phyloP scores from a whole-genome alignment of 2,113 vertebrate species.

The Puma concolor region DNA sequence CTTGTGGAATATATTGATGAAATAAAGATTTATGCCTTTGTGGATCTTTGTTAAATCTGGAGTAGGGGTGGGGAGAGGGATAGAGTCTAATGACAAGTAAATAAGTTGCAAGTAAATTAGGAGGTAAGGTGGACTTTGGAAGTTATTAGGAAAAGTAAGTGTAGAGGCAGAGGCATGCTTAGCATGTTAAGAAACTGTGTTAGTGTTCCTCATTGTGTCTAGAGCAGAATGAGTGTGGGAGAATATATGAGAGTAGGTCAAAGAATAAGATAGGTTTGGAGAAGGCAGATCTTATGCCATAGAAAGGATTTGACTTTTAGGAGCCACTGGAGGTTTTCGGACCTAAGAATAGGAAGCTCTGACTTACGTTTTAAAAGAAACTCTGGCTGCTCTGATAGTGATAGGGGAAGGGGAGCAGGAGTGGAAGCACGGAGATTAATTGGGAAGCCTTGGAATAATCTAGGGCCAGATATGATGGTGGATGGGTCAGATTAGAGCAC shows the following conservation, averaged over 20 bases:
- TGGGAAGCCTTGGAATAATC: constrained; percentile 25
- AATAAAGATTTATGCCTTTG: constrained; percentile 28
- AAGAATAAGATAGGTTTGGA: background rate
- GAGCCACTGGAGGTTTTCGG: background rate
- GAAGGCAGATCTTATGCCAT: background rate
- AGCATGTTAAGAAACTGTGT: background rate
- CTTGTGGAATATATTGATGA: constrained; percentile 14
- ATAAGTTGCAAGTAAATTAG: constrained; percentile 9
- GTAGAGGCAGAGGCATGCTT: background rate
- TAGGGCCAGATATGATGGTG: background rate
- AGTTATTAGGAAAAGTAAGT: background rate
- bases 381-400: background rate
- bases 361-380: constrained; percentile 11
- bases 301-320: constrained; percentile 5
- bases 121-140: background rate
- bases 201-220: background rate
- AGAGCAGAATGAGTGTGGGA: background rate
- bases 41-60: background rate
- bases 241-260: background rate
- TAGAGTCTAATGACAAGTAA: constrained; percentile 20
- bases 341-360: background rate
- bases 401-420: background rate
- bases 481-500: background rate
- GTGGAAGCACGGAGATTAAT: background rate
- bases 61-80: background rate